Conservation (phyloP, 1,140 invertebrate species). For the Polypedilum pembai region DNA sequence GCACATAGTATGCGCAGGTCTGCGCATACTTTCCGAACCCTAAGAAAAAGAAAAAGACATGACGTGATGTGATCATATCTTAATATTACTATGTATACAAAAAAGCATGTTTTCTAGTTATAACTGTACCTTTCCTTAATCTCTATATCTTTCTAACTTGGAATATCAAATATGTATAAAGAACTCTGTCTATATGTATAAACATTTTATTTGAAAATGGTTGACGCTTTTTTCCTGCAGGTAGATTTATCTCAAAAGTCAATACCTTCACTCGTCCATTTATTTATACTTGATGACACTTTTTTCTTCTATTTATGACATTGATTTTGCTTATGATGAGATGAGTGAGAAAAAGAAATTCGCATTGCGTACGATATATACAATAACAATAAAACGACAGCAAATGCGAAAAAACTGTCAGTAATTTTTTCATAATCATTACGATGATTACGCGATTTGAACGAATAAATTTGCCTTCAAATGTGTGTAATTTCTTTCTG, state of each 20-base stretch:
- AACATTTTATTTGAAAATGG: constrained; percentile 4
- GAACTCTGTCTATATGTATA: neutral
- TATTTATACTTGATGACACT: neutral
- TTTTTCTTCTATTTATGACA: too few species aligned
- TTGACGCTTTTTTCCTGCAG: neutral
- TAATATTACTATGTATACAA: neutral
- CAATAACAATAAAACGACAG: constrained; percentile 14
- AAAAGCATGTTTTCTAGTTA: neutral
- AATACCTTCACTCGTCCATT: neutral
- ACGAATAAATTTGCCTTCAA: constrained; percentile 24
- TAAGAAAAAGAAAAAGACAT: too few species aligned
- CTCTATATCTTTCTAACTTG: neutral
- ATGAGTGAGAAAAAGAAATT: neutral
- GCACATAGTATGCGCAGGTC: too few species aligned
- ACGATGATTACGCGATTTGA: constrained; percentile 22
- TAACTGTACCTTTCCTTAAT: constrained; percentile 28
- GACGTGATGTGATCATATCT: constrained; percentile 17
- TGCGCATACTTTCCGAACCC: too few species aligned
- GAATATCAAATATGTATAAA: neutral
- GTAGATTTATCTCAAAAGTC: neutral
- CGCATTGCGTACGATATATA: constrained; percentile 1
- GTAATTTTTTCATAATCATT: constrained; percentile 26
- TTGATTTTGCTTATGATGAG: too few species aligned
- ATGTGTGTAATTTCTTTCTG: constrained; percentile 13
- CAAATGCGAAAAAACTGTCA: neutral